Evolutionary conservation across 2,797 vertebrate genomes (phyloP).

Genomic region (Gobio occitaniae): DNA sequence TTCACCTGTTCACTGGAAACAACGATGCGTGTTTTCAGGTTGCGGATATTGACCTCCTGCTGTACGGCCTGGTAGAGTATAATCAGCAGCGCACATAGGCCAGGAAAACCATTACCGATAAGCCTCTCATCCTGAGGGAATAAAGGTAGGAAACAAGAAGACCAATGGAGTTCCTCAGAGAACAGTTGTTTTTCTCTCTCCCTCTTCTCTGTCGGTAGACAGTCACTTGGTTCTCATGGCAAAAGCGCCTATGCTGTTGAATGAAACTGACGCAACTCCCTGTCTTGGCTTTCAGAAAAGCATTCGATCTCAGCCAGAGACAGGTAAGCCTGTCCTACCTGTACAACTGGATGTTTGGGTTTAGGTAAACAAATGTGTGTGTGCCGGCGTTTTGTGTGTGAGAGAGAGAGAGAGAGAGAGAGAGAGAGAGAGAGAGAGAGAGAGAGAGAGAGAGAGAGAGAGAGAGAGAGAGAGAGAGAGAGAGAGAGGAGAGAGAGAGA

Average conservation of each 20-base stretch:
- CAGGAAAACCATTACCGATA: constrained; percentile 35
- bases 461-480: background rate
- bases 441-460: background rate
- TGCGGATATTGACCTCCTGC: constrained; percentile 69
- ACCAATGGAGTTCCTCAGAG: background rate
- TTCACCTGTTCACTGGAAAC: constrained; percentile 35
- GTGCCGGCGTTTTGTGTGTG: background rate
- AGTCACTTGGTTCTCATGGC: constrained; percentile 19
- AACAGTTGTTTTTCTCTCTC: background rate
- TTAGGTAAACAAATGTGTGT: background rate
- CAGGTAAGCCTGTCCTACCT: constrained; percentile 53
- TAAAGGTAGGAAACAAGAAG: background rate
- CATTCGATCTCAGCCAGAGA: background rate
- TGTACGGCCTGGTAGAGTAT: constrained; percentile 66
- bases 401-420: too few species aligned
- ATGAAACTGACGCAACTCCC: background rate
- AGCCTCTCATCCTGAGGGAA: constrained; percentile 66
- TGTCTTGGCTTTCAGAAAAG: constrained; percentile 7
- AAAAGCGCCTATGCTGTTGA: background rate
- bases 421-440: background rate
- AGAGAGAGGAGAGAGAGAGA: too few species aligned
- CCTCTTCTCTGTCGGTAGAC: background rate
- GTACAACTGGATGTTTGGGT: constrained; percentile 47
- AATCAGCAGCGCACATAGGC: constrained; percentile 53
- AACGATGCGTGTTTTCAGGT: background rate